Evolutionary conservation across 92 coral and sea anemone genomes (phyloP), one percentile per base, ranked within the genome.

Genomic region (Porites rus): DNA sequence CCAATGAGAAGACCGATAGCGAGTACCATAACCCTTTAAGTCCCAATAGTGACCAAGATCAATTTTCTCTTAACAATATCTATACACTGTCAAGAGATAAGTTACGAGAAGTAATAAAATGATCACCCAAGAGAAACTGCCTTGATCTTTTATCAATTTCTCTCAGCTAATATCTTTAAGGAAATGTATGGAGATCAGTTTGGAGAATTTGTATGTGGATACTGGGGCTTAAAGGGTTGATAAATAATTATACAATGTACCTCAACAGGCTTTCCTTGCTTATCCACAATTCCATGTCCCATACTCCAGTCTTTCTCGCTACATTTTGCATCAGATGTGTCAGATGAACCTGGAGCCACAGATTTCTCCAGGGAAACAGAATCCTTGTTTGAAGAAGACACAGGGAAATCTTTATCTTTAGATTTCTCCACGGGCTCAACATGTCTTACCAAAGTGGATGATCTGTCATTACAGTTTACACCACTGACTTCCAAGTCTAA

Each of bases 261-360:
- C 98, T 96, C 95, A n/a, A 96, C 65, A 56, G 72, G 76, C 22
- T 90, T 93, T 51, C 95, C 95, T 75, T 91, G 94, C 78, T 90
- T 94, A 76, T 96, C 95, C n/a, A 78, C 72, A 54, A 93, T 56
- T 24, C 94, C 91, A 24, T 60, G 68, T 61, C 98, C 99, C 86
- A 24, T 89, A 74, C 98, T 94, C 99, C 99, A 96, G 6, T 86
- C 89, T 81, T 89, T 90, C 52, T 89, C 92, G 13, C 63, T 83
- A 31, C 72, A 70, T 1, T 11, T 25, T 9, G 54, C 69, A 52
- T 70, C 54, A 5, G 53, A 21, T 38, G 38, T 4, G 18, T 1
- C 71, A 14, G 19, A n/a, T 56, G 67, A 43, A 31, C 0, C 63
- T 8, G 77, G 7, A 4, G 5, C 11, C n/a, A 50, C 10, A 0